These are phyloP conservation scores for Bombus vancouverensis DNA, from an alignment of 1,140 invertebrate species.

Conservation along the genomic window DNA sequence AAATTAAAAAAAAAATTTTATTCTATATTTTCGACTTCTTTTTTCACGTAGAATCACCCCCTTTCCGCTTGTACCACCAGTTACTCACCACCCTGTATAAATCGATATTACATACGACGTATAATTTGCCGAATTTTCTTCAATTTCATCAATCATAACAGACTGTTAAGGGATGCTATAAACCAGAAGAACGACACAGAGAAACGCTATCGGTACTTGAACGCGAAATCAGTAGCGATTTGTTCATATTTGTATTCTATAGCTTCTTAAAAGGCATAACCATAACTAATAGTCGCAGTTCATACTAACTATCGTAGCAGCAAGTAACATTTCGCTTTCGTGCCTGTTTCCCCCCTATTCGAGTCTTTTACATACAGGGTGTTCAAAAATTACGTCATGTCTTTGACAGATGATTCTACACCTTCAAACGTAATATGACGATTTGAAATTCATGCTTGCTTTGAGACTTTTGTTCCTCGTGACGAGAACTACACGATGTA, in stretches of 20 bases:
- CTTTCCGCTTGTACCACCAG: no score
- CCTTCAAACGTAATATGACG: no score
- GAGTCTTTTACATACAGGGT: neutral
- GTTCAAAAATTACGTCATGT: no score
- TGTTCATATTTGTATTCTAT: slow-evolving; percentile 15
- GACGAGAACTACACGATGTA: no score
- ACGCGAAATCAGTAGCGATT: neutral
- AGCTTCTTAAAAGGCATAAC: slow-evolving; percentile 12
- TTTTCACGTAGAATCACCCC: no score
- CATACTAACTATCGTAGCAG: slow-evolving; percentile 49
- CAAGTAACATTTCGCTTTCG: slow-evolving; percentile 65
- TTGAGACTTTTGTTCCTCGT: no score
- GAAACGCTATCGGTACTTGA: neutral
- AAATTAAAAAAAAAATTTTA: no score
- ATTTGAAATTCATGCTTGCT: no score
- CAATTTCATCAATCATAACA: neutral
- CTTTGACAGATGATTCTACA: no score
- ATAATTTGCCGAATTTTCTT: neutral
- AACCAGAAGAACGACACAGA: neutral
- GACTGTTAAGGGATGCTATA: no score
- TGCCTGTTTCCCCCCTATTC: slow-evolving; percentile 28
- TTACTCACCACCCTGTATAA: neutral
- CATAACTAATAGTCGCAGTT: slow-evolving; percentile 53
- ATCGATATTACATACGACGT: neutral
- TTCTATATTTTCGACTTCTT: no score